These are phyloP conservation scores for Dusona sp. DNA, from an alignment of 2,888 invertebrate genomes.

Conservation along the genomic window DNA sequence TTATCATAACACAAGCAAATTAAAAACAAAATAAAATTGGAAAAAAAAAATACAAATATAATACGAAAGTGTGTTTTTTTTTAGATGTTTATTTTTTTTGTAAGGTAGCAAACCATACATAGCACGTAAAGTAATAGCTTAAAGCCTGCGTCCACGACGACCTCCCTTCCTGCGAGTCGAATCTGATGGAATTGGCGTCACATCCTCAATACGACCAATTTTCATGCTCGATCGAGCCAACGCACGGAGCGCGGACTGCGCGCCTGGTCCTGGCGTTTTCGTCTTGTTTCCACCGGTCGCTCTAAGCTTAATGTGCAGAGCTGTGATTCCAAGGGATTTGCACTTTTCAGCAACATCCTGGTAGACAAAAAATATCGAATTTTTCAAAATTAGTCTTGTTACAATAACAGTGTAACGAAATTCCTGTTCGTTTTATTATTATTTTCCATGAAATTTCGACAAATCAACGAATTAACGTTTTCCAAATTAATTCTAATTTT, in stretches of 20 bases:
- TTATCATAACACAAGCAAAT: background rate
- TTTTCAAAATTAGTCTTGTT: background rate
- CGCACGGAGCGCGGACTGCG: constrained; percentile 98
- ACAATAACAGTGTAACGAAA: background rate
- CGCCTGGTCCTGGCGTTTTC: constrained; percentile 99
- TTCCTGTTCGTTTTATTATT: no score
- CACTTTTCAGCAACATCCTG: constrained; percentile 99
- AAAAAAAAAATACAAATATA: background rate
- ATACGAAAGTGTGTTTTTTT: constrained; percentile 38
- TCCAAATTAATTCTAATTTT: no score
- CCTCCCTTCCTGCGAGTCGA: constrained; percentile 99
- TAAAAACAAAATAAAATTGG: constrained; percentile 9
- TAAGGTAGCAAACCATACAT: constrained; percentile 68
- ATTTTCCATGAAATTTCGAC: background rate
- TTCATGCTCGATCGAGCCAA: constrained; percentile 99
- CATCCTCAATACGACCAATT: constrained; percentile 99
- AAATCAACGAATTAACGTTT: background rate
- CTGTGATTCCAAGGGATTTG: constrained; percentile 98
- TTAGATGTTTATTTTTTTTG: constrained; percentile 64
- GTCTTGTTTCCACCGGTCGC: constrained; percentile 99
- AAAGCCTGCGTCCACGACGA: constrained; percentile 99
- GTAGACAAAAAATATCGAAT: background rate
- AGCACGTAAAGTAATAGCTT: constrained; percentile 85
- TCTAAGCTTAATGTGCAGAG: constrained; percentile 98
- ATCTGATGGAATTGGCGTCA: constrained; percentile 99